A percentile compares a stretch with the other conserved stretches of the same genome.
phyloP scores from a whole-genome alignment of 2,797 vertebrate species.

The Cirrhinus molitorella region DNA sequence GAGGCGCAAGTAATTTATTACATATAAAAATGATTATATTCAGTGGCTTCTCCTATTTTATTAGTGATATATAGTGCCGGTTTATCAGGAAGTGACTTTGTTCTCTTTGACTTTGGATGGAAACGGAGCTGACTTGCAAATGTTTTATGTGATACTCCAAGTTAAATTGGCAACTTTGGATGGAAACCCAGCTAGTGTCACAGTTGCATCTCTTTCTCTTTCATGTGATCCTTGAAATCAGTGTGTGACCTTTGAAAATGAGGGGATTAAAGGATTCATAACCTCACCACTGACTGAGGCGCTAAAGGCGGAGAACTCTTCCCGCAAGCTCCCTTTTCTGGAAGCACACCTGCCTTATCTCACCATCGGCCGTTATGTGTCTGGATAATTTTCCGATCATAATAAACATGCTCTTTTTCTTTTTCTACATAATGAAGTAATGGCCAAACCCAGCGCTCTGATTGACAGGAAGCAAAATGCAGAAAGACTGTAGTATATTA shows the following conservation, averaged over 20 bases:
- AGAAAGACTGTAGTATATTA: slow-evolving; percentile 86
- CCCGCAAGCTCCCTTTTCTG: neutral
- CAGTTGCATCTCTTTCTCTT: slow-evolving; percentile 3
- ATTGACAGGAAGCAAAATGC: slow-evolving; percentile 85
- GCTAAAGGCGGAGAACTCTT: slow-evolving; percentile 7
- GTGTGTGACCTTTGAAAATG: slow-evolving; percentile 38
- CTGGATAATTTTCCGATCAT: slow-evolving; percentile 58
- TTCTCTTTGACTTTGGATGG: too few relatives aligned
- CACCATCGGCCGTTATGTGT: slow-evolving; percentile 53
- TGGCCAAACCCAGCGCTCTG: slow-evolving; percentile 69
- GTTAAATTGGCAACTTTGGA: too few relatives aligned
- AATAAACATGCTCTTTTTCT: slow-evolving; percentile 72
- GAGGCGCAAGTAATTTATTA: too few relatives aligned
- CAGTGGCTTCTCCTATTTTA: too few relatives aligned
- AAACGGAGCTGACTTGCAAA: too few relatives aligned
- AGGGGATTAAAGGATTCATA: slow-evolving; percentile 52
- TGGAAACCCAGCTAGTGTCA: too few relatives aligned
- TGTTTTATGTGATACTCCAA: too few relatives aligned
- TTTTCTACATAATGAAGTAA: slow-evolving; percentile 80
- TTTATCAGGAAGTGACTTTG: too few relatives aligned
- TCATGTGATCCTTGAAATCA: slow-evolving; percentile 36
- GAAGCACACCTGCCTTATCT: slow-evolving; percentile 41
- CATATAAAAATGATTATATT: too few relatives aligned
- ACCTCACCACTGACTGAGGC: slow-evolving; percentile 33
- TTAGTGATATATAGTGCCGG: too few relatives aligned